Percentiles rank a stretch among this genome's conserved stretches.
These are phyloP conservation scores for Xylophagus ater DNA, from an alignment of 2,888 invertebrate species.

Conservation along the genomic window DNA sequence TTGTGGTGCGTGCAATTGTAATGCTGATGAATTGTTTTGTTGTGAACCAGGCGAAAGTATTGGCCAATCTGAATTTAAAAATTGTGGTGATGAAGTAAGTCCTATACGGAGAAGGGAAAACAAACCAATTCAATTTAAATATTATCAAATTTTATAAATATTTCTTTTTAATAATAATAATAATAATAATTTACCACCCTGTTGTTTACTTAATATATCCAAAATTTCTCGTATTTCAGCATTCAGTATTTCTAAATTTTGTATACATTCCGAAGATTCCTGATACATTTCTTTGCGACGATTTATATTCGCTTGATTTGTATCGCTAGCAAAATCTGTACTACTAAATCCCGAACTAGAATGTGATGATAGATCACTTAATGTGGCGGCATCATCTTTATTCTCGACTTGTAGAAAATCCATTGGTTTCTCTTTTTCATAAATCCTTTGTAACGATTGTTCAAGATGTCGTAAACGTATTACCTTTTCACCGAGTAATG, in stretches of 20 bases:
- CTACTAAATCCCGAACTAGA: conserved; percentile 49
- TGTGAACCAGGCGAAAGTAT: conserved; percentile 32
- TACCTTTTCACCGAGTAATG: conserved; percentile 70
- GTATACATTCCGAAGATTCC: conserved; percentile 57
- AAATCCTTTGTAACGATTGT: conserved; percentile 54
- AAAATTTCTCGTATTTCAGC: conserved; percentile 60
- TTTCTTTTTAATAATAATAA: conserved; percentile 36
- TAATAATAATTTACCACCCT: conserved; percentile 29
- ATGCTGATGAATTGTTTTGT: conserved; percentile 23
- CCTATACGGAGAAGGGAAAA: conserved; percentile 7
- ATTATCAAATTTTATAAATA: background rate
- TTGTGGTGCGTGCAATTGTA: conserved; percentile 30
- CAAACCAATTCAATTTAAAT: conserved; percentile 25
- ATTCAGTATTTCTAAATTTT: conserved; percentile 57
- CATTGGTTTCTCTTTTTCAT: conserved; percentile 35
- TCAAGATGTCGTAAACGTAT: conserved; percentile 69
- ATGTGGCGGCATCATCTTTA: conserved; percentile 46
- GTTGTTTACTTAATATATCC: conserved; percentile 52
- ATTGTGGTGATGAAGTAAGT: conserved; percentile 36
- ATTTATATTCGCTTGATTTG: conserved; percentile 32
- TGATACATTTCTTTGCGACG: conserved; percentile 42
- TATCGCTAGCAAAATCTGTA: conserved; percentile 52
- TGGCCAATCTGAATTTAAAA: conserved; percentile 48
- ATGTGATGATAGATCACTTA: conserved; percentile 55
- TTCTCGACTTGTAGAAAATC: conserved; percentile 30